Conservation (phyloP, 1,140 invertebrate genomes). For the Pygmarrhopalites habei region DNA sequence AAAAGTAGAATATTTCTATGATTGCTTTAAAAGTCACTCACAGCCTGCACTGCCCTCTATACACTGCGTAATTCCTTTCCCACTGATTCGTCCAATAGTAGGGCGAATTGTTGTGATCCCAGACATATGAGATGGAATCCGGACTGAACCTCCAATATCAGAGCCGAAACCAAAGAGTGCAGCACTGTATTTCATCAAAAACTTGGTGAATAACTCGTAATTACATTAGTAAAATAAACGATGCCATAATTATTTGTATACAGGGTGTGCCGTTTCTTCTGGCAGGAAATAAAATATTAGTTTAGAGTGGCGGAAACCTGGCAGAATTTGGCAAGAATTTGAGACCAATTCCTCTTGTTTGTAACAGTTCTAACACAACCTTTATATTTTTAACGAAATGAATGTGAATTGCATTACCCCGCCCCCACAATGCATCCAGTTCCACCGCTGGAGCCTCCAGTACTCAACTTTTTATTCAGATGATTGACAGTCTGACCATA, state of each 20-base stretch:
- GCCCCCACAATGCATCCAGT: too few species aligned
- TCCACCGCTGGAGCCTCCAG: slow-evolving; percentile 39
- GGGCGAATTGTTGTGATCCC: slow-evolving; percentile 20
- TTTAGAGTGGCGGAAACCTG: too few species aligned
- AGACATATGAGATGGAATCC: slow-evolving; percentile 31
- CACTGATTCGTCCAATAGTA: slow-evolving; percentile 17
- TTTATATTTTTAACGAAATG: too few species aligned
- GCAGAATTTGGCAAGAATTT: too few species aligned
- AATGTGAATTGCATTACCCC: too few species aligned
- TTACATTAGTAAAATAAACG: too few species aligned
- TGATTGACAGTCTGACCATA: slow-evolving; percentile 36
- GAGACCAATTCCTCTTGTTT: too few species aligned
- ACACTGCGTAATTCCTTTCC: not conserved
- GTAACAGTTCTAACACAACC: too few species aligned
- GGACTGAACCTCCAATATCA: slow-evolving; percentile 44
- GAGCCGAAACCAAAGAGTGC: slow-evolving; percentile 46
- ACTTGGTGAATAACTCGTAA: slow-evolving; percentile 40
- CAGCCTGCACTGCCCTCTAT: slow-evolving; percentile 1
- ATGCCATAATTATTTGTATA: too few species aligned
- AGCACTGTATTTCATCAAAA: slow-evolving; percentile 12
- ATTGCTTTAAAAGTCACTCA: too few species aligned
- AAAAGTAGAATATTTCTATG: not conserved
- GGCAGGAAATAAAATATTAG: too few species aligned
- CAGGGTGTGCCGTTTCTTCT: too few species aligned
- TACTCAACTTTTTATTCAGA: slow-evolving; percentile 17